phyloP scores from a whole-genome alignment of 2,797 vertebrate species.

The Pangasius sanitwongsei region DNA sequence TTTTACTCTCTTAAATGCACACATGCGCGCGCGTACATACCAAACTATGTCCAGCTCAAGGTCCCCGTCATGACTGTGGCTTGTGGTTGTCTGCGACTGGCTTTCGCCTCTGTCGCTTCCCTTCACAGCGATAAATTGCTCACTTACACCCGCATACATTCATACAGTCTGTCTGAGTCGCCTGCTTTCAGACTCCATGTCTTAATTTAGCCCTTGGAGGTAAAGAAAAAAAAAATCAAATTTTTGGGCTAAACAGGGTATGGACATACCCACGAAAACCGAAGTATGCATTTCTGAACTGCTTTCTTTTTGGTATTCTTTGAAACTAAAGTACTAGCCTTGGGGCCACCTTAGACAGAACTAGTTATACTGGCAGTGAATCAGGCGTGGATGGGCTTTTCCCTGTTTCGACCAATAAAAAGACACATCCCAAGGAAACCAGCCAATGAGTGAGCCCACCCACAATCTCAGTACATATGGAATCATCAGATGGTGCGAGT shows the following conservation, averaged over 20 bases:
- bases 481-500: conserved; percentile 34
- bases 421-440: neutral
- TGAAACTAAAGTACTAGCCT: neutral
- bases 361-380: neutral
- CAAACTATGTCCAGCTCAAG: conserved; percentile 18
- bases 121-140: conserved; percentile 22
- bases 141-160: conserved; percentile 15
- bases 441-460: conserved; percentile 7
- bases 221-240: neutral
- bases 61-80: conserved; percentile 23
- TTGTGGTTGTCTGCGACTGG: conserved; percentile 27
- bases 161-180: neutral
- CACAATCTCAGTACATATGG: conserved; percentile 36
- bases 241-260: neutral
- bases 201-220: neutral
- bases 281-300: neutral
- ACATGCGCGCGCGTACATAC: neutral
- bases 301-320: neutral
- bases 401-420: neutral
- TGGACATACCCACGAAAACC: neutral
- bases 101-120: conserved; percentile 29
- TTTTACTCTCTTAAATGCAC: neutral
- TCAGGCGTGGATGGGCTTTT: conserved; percentile 1
- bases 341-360: neutral
- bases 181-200: neutral